Evolutionary conservation across 2,888 invertebrate species (phyloP), one percentile per base, ranked within the genome.

Genomic region (Chironomus riparius): DNA sequence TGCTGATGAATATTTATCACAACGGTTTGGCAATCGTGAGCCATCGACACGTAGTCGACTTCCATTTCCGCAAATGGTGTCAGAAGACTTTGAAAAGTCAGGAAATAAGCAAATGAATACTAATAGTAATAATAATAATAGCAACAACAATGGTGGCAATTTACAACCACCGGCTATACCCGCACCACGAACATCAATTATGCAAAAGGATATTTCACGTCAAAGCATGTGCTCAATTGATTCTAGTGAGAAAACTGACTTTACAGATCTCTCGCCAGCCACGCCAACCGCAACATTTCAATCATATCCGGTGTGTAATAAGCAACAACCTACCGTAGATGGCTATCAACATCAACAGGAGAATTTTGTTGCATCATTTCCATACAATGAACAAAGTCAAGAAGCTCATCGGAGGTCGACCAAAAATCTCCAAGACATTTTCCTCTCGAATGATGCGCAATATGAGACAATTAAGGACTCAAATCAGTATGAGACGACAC

Each of bases 21-120:
- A 87, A 78, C 83, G 88, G 12, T 84, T 87, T 79, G 86, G 86
- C 0, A 86, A 87, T 69, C 83, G 88, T 10, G 88, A 88, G 78
- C 84, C 87, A 80, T 88, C 88, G 0, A 86, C 87, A 71, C 83
- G 88, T 70, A 88, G 88, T 78, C 85, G 89, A 56, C 81, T 88
- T 79, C 87, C 87, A 3, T 86, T 87, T 78, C 86, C 87, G 5
- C 83, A 87, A 77, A 83, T 85, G 10, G 80, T 81, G 77, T 79
- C 81, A 3, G 85, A 86, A 76, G 84, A 85, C 68, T 83, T 85
- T 70, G 82, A 74, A 12, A 65, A 74, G 21, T 68, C 71, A 6
- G 62, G 71, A 47, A n/a, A 38, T 38, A 61, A 50, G 6, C 61
- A 50, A 61, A 24, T 56, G 24, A 50, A 50, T 15, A 22, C 50